phyloP scores from a whole-genome alignment of 2,888 invertebrate species.

The Cheilosia scutellata region DNA sequence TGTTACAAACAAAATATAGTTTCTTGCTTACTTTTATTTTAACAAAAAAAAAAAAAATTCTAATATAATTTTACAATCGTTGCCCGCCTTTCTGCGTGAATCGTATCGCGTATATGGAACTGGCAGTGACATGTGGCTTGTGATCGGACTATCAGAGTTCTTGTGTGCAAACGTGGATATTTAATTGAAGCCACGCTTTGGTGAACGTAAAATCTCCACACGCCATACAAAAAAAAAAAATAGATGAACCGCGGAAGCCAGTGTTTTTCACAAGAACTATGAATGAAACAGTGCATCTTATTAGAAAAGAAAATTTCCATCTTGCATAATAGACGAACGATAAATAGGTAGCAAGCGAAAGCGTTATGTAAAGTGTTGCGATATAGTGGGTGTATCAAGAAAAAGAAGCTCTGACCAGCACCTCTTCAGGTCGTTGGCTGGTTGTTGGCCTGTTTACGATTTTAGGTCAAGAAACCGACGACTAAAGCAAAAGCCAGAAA shows the following conservation, averaged over 20 bases:
- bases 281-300: constrained; percentile 5
- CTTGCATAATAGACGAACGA: constrained; percentile 61
- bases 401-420: background rate
- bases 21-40: background rate
- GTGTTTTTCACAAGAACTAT: background rate
- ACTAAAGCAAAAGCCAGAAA: background rate
- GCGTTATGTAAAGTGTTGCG: constrained; percentile 61
- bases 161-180: constrained; percentile 69
- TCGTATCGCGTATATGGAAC: background rate
- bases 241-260: background rate
- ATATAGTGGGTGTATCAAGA: background rate
- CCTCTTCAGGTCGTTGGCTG: background rate
- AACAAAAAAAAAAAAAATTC: background rate
- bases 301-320: constrained; percentile 23
- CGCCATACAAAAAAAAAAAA: constrained; percentile 5
- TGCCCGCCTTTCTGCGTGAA: constrained; percentile 20
- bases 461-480: constrained; percentile 48
- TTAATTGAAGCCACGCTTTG: constrained; percentile 37
- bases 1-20: constrained; percentile 75
- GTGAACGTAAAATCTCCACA: background rate
- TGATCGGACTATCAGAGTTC: constrained; percentile 17
- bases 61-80: background rate
- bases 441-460: constrained; percentile 29
- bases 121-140: constrained; percentile 60
- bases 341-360: background rate